A percentile compares a stretch with the other conserved stretches of the same genome.
Conservation (phyloP, 2,888 invertebrate genomes). For the Cordilura impudica region DNA sequence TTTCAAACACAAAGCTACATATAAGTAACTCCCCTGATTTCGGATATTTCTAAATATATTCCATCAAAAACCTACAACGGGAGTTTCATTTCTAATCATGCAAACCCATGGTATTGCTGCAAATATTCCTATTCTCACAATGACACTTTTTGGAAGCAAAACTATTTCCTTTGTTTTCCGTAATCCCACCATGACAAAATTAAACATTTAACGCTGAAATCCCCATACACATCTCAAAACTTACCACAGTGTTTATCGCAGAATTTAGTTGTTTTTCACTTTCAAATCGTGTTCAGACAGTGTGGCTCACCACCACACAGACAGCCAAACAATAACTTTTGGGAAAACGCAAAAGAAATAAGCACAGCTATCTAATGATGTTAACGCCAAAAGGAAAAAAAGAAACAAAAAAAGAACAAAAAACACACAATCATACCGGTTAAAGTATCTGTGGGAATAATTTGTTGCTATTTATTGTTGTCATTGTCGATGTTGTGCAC, state of each 20-base stretch:
- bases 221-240: constrained; percentile 21
- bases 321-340: constrained; percentile 7
- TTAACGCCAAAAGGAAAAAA: constrained; percentile 16
- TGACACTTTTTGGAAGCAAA: neutral
- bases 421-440: constrained; percentile 35
- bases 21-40: too few relatives aligned
- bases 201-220: neutral
- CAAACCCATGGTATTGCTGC: too few relatives aligned
- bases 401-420: neutral
- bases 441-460: constrained; percentile 59
- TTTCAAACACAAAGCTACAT: too few relatives aligned
- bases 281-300: constrained; percentile 55
- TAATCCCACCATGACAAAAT: neutral
- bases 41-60: too few relatives aligned
- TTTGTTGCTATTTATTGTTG: constrained; percentile 59
- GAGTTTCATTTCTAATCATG: too few relatives aligned
- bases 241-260: constrained; percentile 19
- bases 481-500: constrained; percentile 46
- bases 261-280: constrained; percentile 35
- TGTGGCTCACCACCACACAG: constrained; percentile 28
- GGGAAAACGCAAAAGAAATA: constrained; percentile 30
- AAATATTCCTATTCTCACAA: too few relatives aligned
- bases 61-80: too few relatives aligned
- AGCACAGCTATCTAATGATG: constrained; percentile 49
- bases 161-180: neutral